phyloP scores from a whole-genome alignment of 1,140 invertebrate species.

The Philopotamus ludificatus region DNA sequence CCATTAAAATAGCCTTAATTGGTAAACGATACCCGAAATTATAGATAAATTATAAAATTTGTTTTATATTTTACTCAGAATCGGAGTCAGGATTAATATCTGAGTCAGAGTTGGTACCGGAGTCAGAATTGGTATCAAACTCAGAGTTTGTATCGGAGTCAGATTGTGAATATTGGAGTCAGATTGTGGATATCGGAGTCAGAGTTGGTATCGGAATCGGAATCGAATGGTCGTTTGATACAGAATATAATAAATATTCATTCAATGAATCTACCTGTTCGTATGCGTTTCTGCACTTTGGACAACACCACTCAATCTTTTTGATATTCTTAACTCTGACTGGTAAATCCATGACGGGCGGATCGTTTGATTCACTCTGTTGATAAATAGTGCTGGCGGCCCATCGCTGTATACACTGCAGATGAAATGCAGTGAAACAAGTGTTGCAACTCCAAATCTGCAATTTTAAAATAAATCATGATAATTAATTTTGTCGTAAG shows the following conservation, averaged over 20 bases:
- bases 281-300: constrained; percentile 87
- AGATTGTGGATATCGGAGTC: no score
- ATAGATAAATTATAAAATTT: no score
- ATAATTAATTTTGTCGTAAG: not conserved
- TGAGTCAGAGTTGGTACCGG: no score
- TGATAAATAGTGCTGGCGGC: constrained; percentile 82
- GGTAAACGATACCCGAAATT: no score
- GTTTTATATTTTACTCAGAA: no score
- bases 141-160: no score
- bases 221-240: no score
- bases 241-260: not conserved
- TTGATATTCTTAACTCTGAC: constrained; percentile 39
- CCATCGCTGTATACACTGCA: constrained; percentile 91
- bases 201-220: no score
- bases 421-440: constrained; percentile 82
- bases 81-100: no score
- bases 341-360: constrained; percentile 55
- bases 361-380: constrained; percentile 59
- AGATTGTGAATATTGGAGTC: no score
- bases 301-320: constrained; percentile 69
- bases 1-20: no score
- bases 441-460: constrained; percentile 78
- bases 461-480: not conserved
- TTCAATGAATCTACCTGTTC: constrained; percentile 48
- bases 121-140: no score